Evolutionary conservation across 53 echinoderm and acorn worm genomes (phyloP), one percentile per base, ranked within the genome.

Genomic region (Echinarachnius parma): DNA sequence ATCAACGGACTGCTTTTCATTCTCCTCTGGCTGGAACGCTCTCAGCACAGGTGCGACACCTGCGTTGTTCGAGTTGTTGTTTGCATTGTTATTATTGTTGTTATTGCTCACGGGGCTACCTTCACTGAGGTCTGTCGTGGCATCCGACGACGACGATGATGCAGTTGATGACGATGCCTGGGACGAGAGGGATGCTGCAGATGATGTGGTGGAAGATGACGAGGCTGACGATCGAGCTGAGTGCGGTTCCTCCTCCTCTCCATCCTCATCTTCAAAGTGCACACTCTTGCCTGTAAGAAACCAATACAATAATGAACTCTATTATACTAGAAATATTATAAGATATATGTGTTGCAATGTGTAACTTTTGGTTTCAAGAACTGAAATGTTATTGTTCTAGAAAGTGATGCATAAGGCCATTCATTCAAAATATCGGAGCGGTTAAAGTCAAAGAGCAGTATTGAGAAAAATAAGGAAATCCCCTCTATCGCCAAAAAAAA

Each of bases 41-140:
- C n/a, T n/a, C n/a, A n/a, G n/a, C n/a, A n/a, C 42, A 9, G 7
- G 42, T 39, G 7, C 42, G 7, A 13, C 13, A 9, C 42, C 42
- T 39, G 7, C 42, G 7, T 39, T 13, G 42, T 7, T 13, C 42
- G 7, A 9, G 42, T 39, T 39, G 42, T 13, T 13, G 7, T 9
- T 48, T 15, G 47, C 5, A 31, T 66, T 66, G 66, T 47, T 66
- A 7, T 48, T 66, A 21, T 29, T 66, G 66, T 28, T 66, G 31
- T 66, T 66, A 28, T 66, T 47, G 10, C 16, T 46, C 15, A 24
- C 47, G 16, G 20, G 21, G 62, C 24, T 44, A 14, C 44, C 64
- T 39, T 39, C 21, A 10, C 46, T 46, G 8, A 27, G 28, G 25
- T 13, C 30, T 29, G 46, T 28, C 4, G 28, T 42, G 46, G 25